Percentiles rank a stretch among this genome's conserved stretches.
These are phyloP conservation scores for Leucophenga varia DNA, from an alignment of 1,140 invertebrate species.

Conservation along the genomic window DNA sequence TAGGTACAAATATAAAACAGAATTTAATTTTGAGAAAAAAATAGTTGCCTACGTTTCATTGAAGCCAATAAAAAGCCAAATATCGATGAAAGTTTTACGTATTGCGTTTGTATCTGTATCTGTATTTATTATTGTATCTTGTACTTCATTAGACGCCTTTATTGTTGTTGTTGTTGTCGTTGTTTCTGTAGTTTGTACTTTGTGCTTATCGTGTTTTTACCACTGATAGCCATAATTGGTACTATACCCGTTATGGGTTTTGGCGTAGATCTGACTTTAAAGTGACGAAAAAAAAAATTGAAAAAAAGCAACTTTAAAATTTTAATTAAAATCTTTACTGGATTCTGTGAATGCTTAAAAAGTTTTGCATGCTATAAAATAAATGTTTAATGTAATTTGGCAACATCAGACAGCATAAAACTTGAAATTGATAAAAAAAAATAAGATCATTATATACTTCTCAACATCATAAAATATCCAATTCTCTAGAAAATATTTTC, in stretches of 20 bases:
- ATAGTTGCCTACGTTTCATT: neutral
- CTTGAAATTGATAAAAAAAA: no score
- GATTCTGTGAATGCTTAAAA: no score
- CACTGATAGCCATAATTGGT: conserved; percentile 30
- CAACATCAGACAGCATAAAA: no score
- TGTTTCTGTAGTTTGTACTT: conserved; percentile 12
- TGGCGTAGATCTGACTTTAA: conserved; percentile 20
- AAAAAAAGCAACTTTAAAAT: conserved; percentile 6
- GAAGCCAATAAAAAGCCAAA: conserved; percentile 6
- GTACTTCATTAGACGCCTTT: neutral
- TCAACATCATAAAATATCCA: conserved; percentile 6
- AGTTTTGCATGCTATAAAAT: no score
- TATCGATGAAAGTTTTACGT: conserved; percentile 11
- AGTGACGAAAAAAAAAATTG: conserved; percentile 13
- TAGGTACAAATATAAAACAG: no score
- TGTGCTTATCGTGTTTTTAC: conserved; percentile 17
- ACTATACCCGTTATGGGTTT: conserved; percentile 18
- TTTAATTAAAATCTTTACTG: no score
- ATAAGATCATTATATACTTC: no score
- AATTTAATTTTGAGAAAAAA: neutral
- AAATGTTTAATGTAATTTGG: no score
- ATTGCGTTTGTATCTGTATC: no score
- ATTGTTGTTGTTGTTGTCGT: conserved; percentile 2
- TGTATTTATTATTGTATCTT: no score
- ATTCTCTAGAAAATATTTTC: conserved; percentile 4